Conservation (phyloP, 2,113 vertebrate genomes). For the Panthera leo region DNA sequence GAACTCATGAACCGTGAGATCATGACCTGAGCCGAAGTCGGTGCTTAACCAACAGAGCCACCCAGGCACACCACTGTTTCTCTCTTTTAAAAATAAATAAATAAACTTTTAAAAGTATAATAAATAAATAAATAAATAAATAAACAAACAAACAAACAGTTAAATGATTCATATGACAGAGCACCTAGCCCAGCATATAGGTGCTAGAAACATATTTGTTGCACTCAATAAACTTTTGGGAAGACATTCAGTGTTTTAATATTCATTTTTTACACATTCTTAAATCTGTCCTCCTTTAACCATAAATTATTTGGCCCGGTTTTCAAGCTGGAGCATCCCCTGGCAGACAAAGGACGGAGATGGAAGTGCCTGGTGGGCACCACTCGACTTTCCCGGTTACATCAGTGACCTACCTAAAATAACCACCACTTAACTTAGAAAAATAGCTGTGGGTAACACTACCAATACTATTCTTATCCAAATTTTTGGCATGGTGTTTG, state of each 20-base stretch:
- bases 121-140: no score
- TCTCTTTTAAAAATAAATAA: no score
- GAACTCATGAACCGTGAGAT: no score
- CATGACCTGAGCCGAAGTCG: no score
- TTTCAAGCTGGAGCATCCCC: not conserved
- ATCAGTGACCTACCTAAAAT: not conserved
- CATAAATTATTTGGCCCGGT: not conserved
- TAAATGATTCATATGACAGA: not conserved
- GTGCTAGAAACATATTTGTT: not conserved
- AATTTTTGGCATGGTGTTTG: not conserved
- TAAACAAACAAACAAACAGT: no score
- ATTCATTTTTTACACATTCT: not conserved
- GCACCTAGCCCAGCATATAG: not conserved
- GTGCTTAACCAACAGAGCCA: no score
- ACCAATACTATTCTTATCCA: not conserved
- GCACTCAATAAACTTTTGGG: not conserved
- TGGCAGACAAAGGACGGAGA: not conserved
- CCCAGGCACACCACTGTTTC: no score
- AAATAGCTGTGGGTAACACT: not conserved
- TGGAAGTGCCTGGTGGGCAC: not conserved
- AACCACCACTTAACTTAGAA: not conserved
- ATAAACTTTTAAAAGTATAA: no score
- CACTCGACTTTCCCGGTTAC: not conserved
- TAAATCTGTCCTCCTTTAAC: not conserved
- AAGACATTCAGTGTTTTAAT: not conserved